Base-by-base conservation (phyloP, 2,797 vertebrate species). In the Ctenochaetus hawaiiensis region DNA sequence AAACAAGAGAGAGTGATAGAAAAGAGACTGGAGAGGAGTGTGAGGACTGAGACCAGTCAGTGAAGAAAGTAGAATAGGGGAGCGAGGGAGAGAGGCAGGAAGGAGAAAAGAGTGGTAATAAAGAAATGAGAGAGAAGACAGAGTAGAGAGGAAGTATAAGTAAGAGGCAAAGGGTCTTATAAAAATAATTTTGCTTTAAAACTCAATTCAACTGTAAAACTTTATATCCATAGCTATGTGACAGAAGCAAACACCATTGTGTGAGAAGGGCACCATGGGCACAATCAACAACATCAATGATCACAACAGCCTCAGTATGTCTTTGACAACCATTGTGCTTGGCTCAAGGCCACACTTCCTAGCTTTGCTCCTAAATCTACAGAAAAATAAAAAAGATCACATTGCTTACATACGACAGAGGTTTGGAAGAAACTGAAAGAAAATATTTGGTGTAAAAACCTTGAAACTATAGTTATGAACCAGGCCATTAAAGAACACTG, bases 331-430 rank as follows among this genome's bases (percentile, higher is more conserved):
- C 12, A 1, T 5, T 37, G 43, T 11, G 23, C 22, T 58, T 8
- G 17, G 34, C 54, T 53, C 39, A 54, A 56, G 68, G 84, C 78
- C 63, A 58, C 58, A 61, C 62, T 75, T 67, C 7, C 30, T 34
- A 34, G 30, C 30, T 7, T 34, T 34, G 30, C 30, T 34, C 30
- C 30, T 34, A 34, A 34, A 34, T 34, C 30, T 7, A 34, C 30
- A 34, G 30, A 34, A 34, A 34, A 30, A n/a, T n/a, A n/a, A 26
- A 30, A 34, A 34, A 34, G 30, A 34, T 34, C 30, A 7, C 30
- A 34, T 7, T 34, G 5, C 63, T 54, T 77, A 18, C 49, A 57
- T 72, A 68, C 54, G n/a, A 8, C 10, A 34, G 62, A n/a, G 58
- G 62, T 54, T 71, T 61, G 62, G 73, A 63, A 45, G 12, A 39